These are phyloP conservation scores for Catharus fuscescens DNA, from an alignment of 2,113 vertebrate genomes.

Conservation along the genomic window DNA sequence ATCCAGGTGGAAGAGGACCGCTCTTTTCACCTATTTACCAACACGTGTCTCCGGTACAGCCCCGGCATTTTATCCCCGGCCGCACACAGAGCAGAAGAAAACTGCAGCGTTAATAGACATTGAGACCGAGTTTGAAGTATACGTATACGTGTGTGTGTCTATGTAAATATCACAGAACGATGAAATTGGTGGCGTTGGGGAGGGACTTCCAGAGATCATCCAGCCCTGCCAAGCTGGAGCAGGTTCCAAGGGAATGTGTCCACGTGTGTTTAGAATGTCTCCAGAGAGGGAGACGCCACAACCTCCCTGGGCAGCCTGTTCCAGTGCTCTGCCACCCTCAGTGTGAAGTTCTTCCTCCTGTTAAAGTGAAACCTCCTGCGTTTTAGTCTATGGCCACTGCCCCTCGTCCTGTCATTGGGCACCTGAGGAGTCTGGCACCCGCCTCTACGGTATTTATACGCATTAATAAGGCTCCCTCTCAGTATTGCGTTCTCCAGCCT, in stretches of 20 bases:
- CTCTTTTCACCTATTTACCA: not conserved
- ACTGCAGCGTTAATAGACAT: rapidly evolving
- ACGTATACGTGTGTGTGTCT: rapidly evolving
- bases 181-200: rapidly evolving
- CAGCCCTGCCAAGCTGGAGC: not conserved
- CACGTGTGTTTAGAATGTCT: no score
- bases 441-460: rapidly evolving
- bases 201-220: not conserved
- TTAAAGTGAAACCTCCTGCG: not conserved
- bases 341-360: not conserved
- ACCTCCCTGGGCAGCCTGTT: not conserved
- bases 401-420: not conserved
- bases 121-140: rapidly evolving
- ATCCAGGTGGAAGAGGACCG: rapidly evolving
- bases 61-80: not conserved
- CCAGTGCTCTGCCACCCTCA: not conserved
- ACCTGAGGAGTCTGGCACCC: no score
- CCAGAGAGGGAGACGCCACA: not conserved
- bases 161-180: not conserved
- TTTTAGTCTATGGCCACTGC: not conserved
- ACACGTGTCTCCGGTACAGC: not conserved
- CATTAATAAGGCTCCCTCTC: not conserved
- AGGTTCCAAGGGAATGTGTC: not conserved
- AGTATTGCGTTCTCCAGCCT: not conserved
- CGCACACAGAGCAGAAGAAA: not conserved